Base-by-base conservation (phyloP, 2,888 invertebrate genomes). In the Allacma fusca region DNA sequence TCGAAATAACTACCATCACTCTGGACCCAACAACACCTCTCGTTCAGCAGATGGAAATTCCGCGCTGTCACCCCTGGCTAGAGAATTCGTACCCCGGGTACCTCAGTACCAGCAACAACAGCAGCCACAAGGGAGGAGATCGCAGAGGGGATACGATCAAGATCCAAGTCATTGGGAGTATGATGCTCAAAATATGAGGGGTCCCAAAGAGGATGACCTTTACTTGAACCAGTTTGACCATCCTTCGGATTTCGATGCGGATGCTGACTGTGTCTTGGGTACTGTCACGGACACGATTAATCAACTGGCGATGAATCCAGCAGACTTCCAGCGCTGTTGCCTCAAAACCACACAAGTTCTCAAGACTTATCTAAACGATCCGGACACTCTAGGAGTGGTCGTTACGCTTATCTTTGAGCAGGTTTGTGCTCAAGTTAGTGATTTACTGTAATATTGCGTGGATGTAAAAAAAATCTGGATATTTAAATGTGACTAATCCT, bases 361-460 rank as follows among this genome's bases (percentile, higher is more conserved):
- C 19, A 82, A 81, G 29, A 78, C 80, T 16, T 77, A 79, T 75
- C 62, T 82, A 24, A 72, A 24, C 34, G 82, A 83, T 59, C 71
- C 76, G 13, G 81, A 82, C 43, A 83, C 81, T 16, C 79, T 83
- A 12, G 82, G 80, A 28, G 80, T 82, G 19, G 80, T 82, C 28
- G 80, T 82, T 16, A 82, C 81, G 0, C 77, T 83, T 12, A 29
- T 83, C 13, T 78, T 82, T 23, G 83, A 83, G 72, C 82, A 83
- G 80, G 83, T 83, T 62, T 62, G 26, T 62, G 62, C 26, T n/a
- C 12, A 62, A 62, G 62, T 62, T 62, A 23, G 26, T 62, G 62
- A 1, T 24, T 62, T 34, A 34, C 34, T 62, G 62, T 50, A 50
- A n/a, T n/a, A 19, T 19, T 50, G 19, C 16, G 50, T 16, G 19